Conservation (phyloP, 2,888 invertebrate genomes). For the Timema podura region DNA sequence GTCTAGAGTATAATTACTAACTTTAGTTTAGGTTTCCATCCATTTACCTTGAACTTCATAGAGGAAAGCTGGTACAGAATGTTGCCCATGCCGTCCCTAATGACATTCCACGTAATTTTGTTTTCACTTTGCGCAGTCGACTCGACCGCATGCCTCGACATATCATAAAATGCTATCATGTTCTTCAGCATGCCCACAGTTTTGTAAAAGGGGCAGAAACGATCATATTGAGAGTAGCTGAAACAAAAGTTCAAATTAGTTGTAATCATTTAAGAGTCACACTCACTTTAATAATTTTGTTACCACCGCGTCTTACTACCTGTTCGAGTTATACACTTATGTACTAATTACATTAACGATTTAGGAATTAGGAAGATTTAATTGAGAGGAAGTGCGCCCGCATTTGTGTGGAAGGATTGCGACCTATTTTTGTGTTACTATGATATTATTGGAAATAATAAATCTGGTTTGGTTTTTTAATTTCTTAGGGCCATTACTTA, state of each 20-base stretch:
- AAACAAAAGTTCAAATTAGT: constrained; percentile 9
- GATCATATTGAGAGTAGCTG: constrained; percentile 86
- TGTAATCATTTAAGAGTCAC: too few relatives aligned
- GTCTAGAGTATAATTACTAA: background rate
- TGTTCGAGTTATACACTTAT: too few relatives aligned
- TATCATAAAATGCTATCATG: constrained; percentile 97
- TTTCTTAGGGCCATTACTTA: too few relatives aligned
- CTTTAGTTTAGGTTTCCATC: background rate
- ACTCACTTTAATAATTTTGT: too few relatives aligned
- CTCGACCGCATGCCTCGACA: constrained; percentile 97
- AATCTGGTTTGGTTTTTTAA: too few relatives aligned
- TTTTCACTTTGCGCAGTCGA: constrained; percentile 98
- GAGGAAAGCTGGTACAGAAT: constrained; percentile 95
- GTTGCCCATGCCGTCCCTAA: constrained; percentile 94
- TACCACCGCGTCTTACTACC: too few relatives aligned
- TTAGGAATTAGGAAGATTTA: too few relatives aligned
- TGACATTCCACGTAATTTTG: constrained; percentile 97
- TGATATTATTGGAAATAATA: too few relatives aligned
- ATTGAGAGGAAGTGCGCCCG: too few relatives aligned
- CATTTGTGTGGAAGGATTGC: too few relatives aligned
- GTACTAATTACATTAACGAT: too few relatives aligned
- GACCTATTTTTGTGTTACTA: too few relatives aligned
- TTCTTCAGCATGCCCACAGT: constrained; percentile 98
- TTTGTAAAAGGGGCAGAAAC: constrained; percentile 99
- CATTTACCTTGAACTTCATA: constrained; percentile 95